Evolutionary conservation across 2,888 invertebrate species (phyloP), one percentile per base, ranked within the genome.

Genomic region (Apamea monoglypha): DNA sequence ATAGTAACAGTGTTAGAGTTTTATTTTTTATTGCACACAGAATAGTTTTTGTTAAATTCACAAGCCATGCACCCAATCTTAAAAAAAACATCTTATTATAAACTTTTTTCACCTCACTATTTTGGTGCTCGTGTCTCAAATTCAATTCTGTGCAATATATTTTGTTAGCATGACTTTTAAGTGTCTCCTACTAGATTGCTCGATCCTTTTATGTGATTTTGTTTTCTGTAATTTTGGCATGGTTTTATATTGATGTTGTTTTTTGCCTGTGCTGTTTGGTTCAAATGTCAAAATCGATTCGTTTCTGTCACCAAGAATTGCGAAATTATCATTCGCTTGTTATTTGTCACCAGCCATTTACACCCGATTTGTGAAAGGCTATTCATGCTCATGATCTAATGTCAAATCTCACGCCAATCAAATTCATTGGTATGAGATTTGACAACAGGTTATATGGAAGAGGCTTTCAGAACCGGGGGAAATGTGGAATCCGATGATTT

Each of bases 101-200:
- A 47, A 32, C 12, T 47, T 36, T 16, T 61, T 44, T n/a, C 7
- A 18, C 12, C 12, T 69, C 16, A 36, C 18, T 44, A 50, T 67
- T 68, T 72, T 70, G 79, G 79, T 83, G 79, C 67, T 78, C 50
- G 75, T 69, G 69, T 32, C 18, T 69, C 80, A 81, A 90, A 89
- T 81, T 82, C 87, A 88, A 83, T 89, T 89, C 90, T 85, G 90
- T 88, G 81, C 80, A 53, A 71, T 86, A 74, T 90, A 89, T 91
- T 91, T 92, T 92, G 92, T 95, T 91, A 93, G 96, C 96, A 96
- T 96, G 96, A 91, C 92, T 93, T 70, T 85, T 90, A 89, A 92
- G 92, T 94, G 94, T 95, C 91, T 94, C 94, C 94, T 88, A 94
- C 92, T 96, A 96, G 95, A 91, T 85, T 93, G 96, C 96, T 96